Percentiles rank a stretch among this genome's conserved stretches.
phyloP scores from a whole-genome alignment of 2,113 vertebrate genomes.

The Odontesthes bonariensis region DNA sequence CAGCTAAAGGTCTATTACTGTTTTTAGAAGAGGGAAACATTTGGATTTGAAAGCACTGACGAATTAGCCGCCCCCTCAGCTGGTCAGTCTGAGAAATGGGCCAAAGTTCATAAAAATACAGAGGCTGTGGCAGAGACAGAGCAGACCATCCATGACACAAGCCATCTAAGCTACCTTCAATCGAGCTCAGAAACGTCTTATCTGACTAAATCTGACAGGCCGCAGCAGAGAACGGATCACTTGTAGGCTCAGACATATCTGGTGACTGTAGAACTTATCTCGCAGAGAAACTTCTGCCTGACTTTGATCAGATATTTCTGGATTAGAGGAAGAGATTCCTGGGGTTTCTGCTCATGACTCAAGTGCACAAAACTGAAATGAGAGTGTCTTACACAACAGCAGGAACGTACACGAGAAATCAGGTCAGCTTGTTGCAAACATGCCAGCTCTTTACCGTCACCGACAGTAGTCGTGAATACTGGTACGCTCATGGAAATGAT shows the following conservation, averaged over 20 bases:
- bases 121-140: conserved; percentile 29
- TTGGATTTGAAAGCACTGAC: conserved; percentile 9
- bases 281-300: neutral
- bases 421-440: conserved; percentile 40
- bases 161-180: conserved; percentile 23
- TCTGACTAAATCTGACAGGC: conserved; percentile 19
- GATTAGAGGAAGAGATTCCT: neutral
- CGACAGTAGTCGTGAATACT: conserved; percentile 33
- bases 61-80: conserved; percentile 12
- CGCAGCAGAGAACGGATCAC: neutral
- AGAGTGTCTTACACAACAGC: conserved; percentile 33
- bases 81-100: conserved; percentile 46
- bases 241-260: neutral
- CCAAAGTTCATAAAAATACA: conserved; percentile 63
- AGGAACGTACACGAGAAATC: conserved; percentile 19
- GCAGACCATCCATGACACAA: conserved; percentile 25
- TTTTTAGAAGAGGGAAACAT: neutral
- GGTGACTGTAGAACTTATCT: neutral
- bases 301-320: neutral
- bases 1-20: neutral
- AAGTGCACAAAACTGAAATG: neutral
- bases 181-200: conserved; percentile 16
- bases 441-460: neutral
- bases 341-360: neutral
- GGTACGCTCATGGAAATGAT: conserved; percentile 40